These are phyloP conservation scores for Drosophila cognata DNA, from an alignment of 2,888 invertebrate species.

Conservation along the genomic window DNA sequence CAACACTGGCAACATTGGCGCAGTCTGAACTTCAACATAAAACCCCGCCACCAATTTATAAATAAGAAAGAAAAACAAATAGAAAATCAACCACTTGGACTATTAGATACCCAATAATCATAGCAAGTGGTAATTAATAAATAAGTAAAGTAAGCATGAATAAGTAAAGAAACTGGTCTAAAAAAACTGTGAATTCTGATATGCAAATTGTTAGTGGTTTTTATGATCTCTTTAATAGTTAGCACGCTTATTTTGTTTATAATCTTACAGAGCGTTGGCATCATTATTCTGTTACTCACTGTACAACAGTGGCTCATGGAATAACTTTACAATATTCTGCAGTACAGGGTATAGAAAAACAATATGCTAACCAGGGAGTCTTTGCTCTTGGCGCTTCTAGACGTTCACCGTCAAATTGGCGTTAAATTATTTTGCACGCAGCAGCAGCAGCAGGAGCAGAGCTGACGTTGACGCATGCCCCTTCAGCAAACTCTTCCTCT, in stretches of 20 bases:
- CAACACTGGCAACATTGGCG: conserved; percentile 36
- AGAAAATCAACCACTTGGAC: background rate
- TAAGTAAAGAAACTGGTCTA: background rate
- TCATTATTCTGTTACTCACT: background rate
- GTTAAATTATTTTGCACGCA: conserved; percentile 75
- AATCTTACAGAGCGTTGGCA: background rate
- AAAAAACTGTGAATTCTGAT: background rate
- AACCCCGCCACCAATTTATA: conserved; percentile 18
- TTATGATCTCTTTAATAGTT: background rate
- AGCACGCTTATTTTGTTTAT: background rate
- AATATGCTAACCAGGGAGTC: conserved; percentile 26
- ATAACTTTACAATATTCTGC: background rate
- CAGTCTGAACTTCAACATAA: background rate
- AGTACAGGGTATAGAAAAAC: conserved; percentile 14
- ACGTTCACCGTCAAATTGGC: conserved; percentile 68
- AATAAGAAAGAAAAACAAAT: conserved; percentile 30
- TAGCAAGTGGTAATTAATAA: background rate
- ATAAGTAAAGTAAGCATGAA: background rate
- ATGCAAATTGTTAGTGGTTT: background rate
- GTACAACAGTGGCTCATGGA: background rate
- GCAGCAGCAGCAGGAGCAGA: conserved; percentile 34
- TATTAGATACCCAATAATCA: background rate
- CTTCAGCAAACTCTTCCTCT: background rate
- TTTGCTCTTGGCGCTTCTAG: conserved; percentile 25
- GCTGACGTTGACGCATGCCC: conserved; percentile 48